Evolutionary conservation across 35 echinoderm and acorn worm species (phyloP), one percentile per base, ranked within the genome.

Genomic region (Chiridota heheva): DNA sequence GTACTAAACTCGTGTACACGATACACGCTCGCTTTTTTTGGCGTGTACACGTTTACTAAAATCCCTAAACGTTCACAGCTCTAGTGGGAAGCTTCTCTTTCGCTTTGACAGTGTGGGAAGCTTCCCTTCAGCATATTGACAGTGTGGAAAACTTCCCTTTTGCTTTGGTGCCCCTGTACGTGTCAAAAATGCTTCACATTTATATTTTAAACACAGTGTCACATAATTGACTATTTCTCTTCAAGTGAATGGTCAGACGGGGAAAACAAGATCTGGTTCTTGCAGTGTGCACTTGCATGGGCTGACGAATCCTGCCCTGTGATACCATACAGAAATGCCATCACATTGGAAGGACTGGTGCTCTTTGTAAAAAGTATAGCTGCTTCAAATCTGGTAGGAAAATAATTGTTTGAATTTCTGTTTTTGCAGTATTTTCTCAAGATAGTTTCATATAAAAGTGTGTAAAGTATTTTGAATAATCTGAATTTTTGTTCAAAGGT

Each of bases 281-380:
- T 86, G 35, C 55, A 96, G 40, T 96, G 92, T 76, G 72, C 60
- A 6, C 44, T 44, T 18, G 70, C 87, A 18, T 2, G 38, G n/a
- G n/a, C 57, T 15, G 12, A 34, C 6, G 67, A 89, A 25, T 32
- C 66, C 7, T 96, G 92, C 83, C 58, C 72, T 3, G 47, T 70
- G 29, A 40, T 48, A 45, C 77, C 59, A 7, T 96, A 86, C 40
- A 44, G 46, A 20, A 82, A 82, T 70, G 57, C 62, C 34, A 73
- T 96, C 16, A 78, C 67, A 15, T 44, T 90, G 6, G 66, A 85
- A n/a, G 75, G 74, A 30, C 76, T 96, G 31, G 76, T 82, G 4
- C 28, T 86, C 36, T 75, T 90, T 33, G 44, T 96, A 58, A 90
- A 83, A 76, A 73, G 37, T 0, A 29, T 96, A 33, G 39, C 60